A percentile compares a stretch with the other conserved stretches of the same genome.
Conservation (phyloP, 2,888 invertebrate genomes). For the Euphydryas editha region DNA sequence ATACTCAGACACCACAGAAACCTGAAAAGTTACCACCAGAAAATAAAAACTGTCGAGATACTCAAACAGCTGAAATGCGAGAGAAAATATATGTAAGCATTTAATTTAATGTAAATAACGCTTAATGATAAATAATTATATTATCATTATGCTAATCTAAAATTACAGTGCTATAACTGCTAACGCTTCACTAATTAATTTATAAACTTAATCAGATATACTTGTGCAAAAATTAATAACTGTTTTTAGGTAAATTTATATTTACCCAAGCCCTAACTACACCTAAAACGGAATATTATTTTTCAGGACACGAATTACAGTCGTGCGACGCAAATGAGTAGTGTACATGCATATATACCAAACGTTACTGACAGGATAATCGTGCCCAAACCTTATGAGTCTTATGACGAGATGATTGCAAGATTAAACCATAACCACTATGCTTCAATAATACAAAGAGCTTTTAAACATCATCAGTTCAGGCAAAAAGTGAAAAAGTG, state of each 20-base stretch:
- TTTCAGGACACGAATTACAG: slow-evolving; percentile 81
- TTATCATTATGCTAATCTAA: background rate
- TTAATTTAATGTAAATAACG: background rate
- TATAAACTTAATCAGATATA: background rate
- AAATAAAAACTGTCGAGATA: slow-evolving; percentile 83
- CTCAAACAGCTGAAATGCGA: slow-evolving; percentile 85
- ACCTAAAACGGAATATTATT: background rate
- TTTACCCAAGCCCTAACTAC: background rate
- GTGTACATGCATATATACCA: slow-evolving; percentile 83
- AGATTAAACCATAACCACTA: slow-evolving; percentile 83
- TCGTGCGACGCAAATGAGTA: slow-evolving; percentile 85
- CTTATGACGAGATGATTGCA: slow-evolving; percentile 84
- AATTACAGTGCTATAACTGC: background rate
- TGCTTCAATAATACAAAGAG: slow-evolving; percentile 86
- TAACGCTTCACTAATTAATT: background rate
- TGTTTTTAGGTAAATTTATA: background rate
- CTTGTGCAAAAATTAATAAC: no score
- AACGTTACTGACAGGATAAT: slow-evolving; percentile 85
- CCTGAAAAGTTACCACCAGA: slow-evolving; percentile 78
- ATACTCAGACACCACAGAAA: slow-evolving; percentile 90
- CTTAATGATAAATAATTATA: background rate
- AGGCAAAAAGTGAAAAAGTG: slow-evolving; percentile 67
- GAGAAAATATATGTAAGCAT: slow-evolving; percentile 75
- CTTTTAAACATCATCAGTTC: slow-evolving; percentile 84
- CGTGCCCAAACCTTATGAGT: slow-evolving; percentile 85